Evolutionary conservation across 2,888 invertebrate species (phyloP), one percentile per base, ranked within the genome.

Genomic region (Taphrorychus bicolor): DNA sequence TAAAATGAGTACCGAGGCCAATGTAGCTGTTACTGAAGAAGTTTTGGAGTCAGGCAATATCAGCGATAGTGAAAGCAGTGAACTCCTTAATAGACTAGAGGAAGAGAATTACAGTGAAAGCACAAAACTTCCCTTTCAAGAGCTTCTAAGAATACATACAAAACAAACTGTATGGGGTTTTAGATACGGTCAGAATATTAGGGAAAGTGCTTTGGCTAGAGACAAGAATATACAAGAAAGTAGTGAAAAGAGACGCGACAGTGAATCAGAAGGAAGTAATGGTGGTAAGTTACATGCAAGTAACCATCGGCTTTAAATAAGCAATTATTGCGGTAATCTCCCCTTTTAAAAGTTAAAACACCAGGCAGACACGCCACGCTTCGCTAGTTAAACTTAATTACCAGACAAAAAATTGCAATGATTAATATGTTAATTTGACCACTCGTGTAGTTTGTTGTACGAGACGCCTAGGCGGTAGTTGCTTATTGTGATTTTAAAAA

Each of bases 81-180:
- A 70, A 17, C 32, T 70, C 21, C 49, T 68, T 1, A 70, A 70
- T 24, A 49, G 59, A 19, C 21, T 68, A 9, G 70, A 70, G 23
- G 70, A 70, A 54, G 70, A 70, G 41, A 70, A 54, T 56, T 77
- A 77, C 63, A 74, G 72, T 21, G 75, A 77, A 58, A 72, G 73
- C 17, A 76, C 73, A 45, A 75, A 75, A 70, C 69, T 77, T 17
- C 71, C 78, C 5, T 78, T 78, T 59, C 74, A 71, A 66, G 78
- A 79, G 68, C 69, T 79, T 45, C 69, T 79, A 23, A 77, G 75
- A 71, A 75, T 76, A 32, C 79, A 80, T 59, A 75, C 75, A 51
- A 78, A 76, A 49, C 77, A 77, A 63, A 73, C 77, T 3, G 76
- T 80, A 5, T 80, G 76, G 75, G 80, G 78, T 9, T 80, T 80